Evolutionary conservation across 2,113 vertebrate species (phyloP), one percentile per base, ranked within the genome.

Genomic region (Mionectes macconnelli): DNA sequence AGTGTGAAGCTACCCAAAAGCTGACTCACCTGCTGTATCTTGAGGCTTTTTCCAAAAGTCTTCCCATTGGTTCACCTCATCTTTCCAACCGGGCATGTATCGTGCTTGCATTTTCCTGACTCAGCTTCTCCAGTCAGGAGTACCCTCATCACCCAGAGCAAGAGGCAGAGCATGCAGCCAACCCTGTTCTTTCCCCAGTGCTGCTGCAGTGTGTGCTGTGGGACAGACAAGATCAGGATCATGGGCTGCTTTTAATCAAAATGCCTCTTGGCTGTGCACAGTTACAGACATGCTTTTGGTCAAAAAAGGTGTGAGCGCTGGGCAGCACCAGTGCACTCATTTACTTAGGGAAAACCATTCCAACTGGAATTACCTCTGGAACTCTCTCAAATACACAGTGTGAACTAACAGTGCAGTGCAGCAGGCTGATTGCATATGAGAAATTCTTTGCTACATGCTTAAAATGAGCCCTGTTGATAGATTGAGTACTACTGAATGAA

Each of bases 361-460:
- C 45, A 67, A 50, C n/a, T 69, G 63, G n/a, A 14, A 8, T 72
- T 91, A 69, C 37, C 70, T 80, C 81, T 57, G 67, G 81, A 93
- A 44, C 24, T 60, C 40, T 81, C 75, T 42, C 31, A 87, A 87
- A 70, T 27, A 42, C 28, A 3, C 14, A 44, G n/a, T 17, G 42
- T 42, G 81, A 68, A 40, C 42, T 62, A 52, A 31, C 69, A 83
- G 75, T 72, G 76, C 79, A 68, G 33, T 50, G 30, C 31, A 66
- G 40, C 63, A 40, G 57, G 40, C 66, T 69, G 55, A 11, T 23
- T 76, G 35, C 17, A 35, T 13, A 2, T 50, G 57, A 64, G 86
- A 90, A 94, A 42, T 83, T 52, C 74, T 96, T 95, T 95, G 66
- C 83, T 96, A 37, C 50, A 18, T 84, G 78, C 81, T 90, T 24